Evolutionary conservation across 2,888 invertebrate genomes (phyloP).

Genomic region (Pardosa pseudoannulata): DNA sequence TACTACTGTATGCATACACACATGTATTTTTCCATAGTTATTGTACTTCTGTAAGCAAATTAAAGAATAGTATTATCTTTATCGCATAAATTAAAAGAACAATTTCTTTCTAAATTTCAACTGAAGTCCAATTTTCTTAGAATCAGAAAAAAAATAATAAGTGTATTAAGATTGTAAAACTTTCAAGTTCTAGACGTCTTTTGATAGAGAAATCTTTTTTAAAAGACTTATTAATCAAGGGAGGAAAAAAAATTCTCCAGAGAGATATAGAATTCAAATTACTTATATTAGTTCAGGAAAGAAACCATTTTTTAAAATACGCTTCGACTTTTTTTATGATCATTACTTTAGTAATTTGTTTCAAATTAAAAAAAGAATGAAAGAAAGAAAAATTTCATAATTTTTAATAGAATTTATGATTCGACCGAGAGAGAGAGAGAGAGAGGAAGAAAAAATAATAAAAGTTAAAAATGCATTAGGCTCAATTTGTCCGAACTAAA

Average conservation of each 20-base stretch:
- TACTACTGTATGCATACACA: too few relatives aligned
- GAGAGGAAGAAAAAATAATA: too few relatives aligned
- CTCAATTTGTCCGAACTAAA: not conserved
- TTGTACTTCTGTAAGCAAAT: too few relatives aligned
- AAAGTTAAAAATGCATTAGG: slow-evolving; percentile 9
- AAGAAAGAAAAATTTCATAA: too few relatives aligned
- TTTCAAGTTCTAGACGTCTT: not conserved
- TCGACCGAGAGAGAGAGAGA: too few relatives aligned
- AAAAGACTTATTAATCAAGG: not conserved
- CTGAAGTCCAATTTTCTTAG: too few relatives aligned
- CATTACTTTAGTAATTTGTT: slow-evolving; percentile 8
- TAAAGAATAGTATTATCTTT: too few relatives aligned
- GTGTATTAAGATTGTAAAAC: too few relatives aligned
- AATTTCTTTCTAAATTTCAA: too few relatives aligned
- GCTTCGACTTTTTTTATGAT: not conserved
- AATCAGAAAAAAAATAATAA: too few relatives aligned
- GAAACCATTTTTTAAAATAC: not conserved
- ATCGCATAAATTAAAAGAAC: too few relatives aligned
- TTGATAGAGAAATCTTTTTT: not conserved
- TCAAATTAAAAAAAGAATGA: slow-evolving; percentile 14
- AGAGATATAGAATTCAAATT: not conserved
- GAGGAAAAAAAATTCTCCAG: not conserved
- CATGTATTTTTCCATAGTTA: too few relatives aligned
- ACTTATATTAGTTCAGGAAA: not conserved
- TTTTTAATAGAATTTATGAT: slow-evolving; percentile 15